These are phyloP conservation scores for Asbolus verrucosus DNA, from an alignment of 1,140 invertebrate genomes.

Conservation along the genomic window DNA sequence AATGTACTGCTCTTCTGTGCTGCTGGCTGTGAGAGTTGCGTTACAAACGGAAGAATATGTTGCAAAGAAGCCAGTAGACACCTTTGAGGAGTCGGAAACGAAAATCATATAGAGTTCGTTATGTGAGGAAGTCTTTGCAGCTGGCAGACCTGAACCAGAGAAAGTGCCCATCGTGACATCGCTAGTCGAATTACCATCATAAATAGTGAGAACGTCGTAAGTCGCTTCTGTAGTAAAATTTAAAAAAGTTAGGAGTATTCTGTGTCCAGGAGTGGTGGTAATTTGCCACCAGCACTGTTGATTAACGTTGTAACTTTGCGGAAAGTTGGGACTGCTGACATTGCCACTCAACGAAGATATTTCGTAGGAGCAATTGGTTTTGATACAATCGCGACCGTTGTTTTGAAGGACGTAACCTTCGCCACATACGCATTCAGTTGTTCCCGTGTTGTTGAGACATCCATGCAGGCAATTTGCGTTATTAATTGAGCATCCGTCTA, in stretches of 20 bases:
- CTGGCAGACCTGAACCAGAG: slow-evolving; percentile 77
- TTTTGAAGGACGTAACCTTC: slow-evolving; percentile 94
- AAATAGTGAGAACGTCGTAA: neutral
- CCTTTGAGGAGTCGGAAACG: neutral
- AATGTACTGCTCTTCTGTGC: neutral
- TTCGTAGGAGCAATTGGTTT: slow-evolving; percentile 88
- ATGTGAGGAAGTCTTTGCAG: slow-evolving; percentile 87
- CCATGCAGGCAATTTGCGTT: slow-evolving; percentile 97
- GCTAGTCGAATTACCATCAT: neutral
- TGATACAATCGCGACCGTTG: slow-evolving; percentile 89
- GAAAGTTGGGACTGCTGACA: slow-evolving; percentile 91
- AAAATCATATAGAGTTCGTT: slow-evolving; percentile 76
- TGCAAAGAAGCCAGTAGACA: neutral
- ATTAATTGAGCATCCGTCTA: slow-evolving; percentile 93
- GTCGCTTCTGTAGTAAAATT: slow-evolving; percentile 87
- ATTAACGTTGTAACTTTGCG: slow-evolving; percentile 90
- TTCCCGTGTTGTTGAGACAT: slow-evolving; percentile 93
- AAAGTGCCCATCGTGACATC: slow-evolving; percentile 9
- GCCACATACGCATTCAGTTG: slow-evolving; percentile 91
- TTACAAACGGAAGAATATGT: neutral
- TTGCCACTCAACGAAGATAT: slow-evolving; percentile 79
- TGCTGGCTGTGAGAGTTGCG: neutral
- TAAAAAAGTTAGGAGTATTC: slow-evolving; percentile 91
- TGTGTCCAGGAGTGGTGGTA: slow-evolving; percentile 91
- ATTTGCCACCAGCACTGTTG: slow-evolving; percentile 97